These are phyloP conservation scores for Melieria crassipennis DNA, from an alignment of 2,888 invertebrate genomes.

Conservation along the genomic window DNA sequence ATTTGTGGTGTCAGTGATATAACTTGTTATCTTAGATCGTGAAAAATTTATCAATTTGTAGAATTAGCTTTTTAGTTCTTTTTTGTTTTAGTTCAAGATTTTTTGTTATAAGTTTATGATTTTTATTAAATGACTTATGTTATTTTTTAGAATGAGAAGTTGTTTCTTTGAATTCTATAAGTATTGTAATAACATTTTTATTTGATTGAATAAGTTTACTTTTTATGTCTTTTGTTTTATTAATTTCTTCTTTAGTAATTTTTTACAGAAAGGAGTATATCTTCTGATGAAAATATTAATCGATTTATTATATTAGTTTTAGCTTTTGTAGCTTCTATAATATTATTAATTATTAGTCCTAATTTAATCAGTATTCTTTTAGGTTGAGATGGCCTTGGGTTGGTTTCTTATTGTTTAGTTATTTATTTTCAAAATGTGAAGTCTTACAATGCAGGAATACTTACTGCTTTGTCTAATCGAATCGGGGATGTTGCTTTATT, in stretches of 20 bases:
- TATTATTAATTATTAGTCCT: constrained; percentile 74
- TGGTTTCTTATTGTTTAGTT: constrained; percentile 68
- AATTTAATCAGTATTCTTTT: too few species aligned
- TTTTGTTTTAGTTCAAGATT: constrained; percentile 67
- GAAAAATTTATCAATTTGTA: constrained; percentile 68
- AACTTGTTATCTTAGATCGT: constrained; percentile 68
- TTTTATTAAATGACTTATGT: constrained; percentile 66
- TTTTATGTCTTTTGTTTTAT: constrained; percentile 73
- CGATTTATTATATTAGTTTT: constrained; percentile 75
- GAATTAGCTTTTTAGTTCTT: constrained; percentile 67
- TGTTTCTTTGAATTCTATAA: constrained; percentile 67
- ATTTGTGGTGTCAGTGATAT: constrained; percentile 75
- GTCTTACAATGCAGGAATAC: constrained; percentile 76
- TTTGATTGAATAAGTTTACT: constrained; percentile 74
- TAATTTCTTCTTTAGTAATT: constrained; percentile 75
- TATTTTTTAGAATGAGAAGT: constrained; percentile 71
- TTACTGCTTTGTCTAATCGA: constrained; percentile 71
- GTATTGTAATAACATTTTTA: constrained; percentile 69
- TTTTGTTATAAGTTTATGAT: constrained; percentile 64
- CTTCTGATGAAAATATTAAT: constrained; percentile 68
- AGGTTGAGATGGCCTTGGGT: too few species aligned
- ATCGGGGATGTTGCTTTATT: constrained; percentile 67
- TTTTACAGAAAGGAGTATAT: constrained; percentile 75
- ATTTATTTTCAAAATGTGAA: constrained; percentile 70
- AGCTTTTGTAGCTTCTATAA: constrained; percentile 75